phyloP scores from a whole-genome alignment of 1,140 invertebrate species.

The Copidosoma floridanum region DNA sequence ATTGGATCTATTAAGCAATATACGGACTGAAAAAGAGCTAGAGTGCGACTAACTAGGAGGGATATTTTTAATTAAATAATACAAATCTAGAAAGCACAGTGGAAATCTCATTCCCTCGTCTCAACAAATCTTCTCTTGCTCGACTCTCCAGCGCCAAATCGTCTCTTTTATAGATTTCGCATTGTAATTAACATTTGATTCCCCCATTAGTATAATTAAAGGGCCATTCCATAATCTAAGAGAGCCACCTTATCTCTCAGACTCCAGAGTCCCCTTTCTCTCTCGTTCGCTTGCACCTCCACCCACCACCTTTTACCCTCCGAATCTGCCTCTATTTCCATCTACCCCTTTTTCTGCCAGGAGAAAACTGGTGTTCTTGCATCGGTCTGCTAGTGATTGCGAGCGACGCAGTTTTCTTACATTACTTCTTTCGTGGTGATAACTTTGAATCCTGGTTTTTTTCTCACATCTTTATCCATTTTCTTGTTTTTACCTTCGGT shows the following conservation, averaged over 20 bases:
- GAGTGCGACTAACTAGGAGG: conserved; percentile 39
- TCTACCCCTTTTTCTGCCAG: too few species aligned
- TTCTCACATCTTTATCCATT: too few species aligned
- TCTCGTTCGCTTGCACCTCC: not conserved
- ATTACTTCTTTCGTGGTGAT: not conserved
- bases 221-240: conserved; percentile 63
- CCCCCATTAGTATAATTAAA: conserved; percentile 72
- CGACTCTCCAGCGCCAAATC: conserved; percentile 41
- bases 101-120: conserved; percentile 32
- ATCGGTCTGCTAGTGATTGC: not conserved
- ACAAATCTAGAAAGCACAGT: conserved; percentile 50
- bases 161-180: conserved; percentile 66
- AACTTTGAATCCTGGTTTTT: not conserved
- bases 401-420: not conserved
- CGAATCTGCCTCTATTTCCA: conserved; percentile 4
- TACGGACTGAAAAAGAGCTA: conserved; percentile 6
- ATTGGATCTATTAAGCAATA: conserved; percentile 26
- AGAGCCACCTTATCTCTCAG: conserved; percentile 58
- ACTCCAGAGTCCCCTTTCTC: conserved; percentile 46
- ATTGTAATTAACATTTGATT: conserved; percentile 73
- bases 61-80: conserved; percentile 59
- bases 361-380: not conserved
- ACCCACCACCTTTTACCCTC: not conserved
- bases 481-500: too few species aligned
- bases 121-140: conserved; percentile 8